Evolutionary conservation across 1,140 invertebrate species (phyloP), one percentile per base, ranked within the genome.

Genomic region (Drosophila busckii): DNA sequence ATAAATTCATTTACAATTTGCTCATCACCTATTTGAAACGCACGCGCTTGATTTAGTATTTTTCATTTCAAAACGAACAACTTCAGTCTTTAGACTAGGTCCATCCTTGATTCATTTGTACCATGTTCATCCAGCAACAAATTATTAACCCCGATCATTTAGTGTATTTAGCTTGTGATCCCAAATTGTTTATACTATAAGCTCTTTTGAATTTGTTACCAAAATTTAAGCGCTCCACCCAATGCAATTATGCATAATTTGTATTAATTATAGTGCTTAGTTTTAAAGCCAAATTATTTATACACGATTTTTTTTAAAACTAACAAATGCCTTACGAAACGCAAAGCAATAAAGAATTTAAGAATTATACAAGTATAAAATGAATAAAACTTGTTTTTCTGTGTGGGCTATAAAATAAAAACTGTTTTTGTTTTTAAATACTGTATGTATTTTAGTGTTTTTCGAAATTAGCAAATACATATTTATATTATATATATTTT

Each of bases 1-100:
- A 97, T 88, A 92, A 93, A 71, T 96, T 97, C 87, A 92, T 97
- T n/a, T 95, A 97, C 82, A 92, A 92, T 68, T 89, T 96, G 20
- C 89, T 97, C 9, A 92, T 95, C 37, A 92, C 94, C 61, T 96
- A 97, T 88, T 87, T 97, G 26, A 95, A 95, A 70, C 93, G 94
- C 63, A 95, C 95, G 20, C 88, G 96, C 48, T 91, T 97, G 29
- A 97, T 97, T 64, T 97, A 42, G 26, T 41, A 69, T 62, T 46
- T 26, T 3, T 17, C 16, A 23, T 38, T 45, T 66, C 13, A 7
- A 46, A 67, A 23, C 55, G 59, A 65, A 56, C 61, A 65, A 65
- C 62, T 62, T 29, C 66, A 26, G 19, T 52, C 25, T 17, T 26
- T 38, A 28, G 25, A 25, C 16, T 23, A 48, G 10, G 23, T 56